Evolutionary conservation across 2,888 invertebrate species (phyloP).

Genomic region (Synanthedon myopaeformis): DNA sequence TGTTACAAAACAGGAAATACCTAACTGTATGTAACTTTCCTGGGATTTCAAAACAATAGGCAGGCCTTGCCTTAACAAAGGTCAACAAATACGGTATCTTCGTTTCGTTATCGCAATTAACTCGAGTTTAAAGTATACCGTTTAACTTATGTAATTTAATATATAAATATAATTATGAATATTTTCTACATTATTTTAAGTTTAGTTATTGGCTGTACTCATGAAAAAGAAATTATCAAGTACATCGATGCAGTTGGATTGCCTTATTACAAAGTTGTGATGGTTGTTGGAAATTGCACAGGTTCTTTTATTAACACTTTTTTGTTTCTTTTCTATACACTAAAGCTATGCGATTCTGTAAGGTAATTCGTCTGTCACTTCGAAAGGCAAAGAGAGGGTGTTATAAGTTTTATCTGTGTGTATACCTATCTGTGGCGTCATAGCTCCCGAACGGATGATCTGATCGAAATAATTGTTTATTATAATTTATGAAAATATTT

Average conservation of each 20-base stretch:
- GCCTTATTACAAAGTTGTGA: constrained; percentile 40
- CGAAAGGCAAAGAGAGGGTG: too few species aligned
- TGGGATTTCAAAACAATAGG: not conserved
- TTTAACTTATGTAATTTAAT: too few species aligned
- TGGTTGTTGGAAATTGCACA: constrained; percentile 40
- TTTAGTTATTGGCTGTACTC: constrained; percentile 8
- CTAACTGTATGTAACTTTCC: not conserved
- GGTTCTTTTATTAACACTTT: constrained; percentile 22
- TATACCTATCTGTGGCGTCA: too few species aligned
- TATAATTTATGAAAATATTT: too few species aligned
- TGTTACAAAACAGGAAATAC: not conserved
- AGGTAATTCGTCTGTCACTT: too few species aligned
- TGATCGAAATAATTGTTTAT: too few species aligned
- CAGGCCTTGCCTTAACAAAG: not conserved
- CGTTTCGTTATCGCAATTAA: too few species aligned
- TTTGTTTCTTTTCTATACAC: not conserved
- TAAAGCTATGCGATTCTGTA: too few species aligned
- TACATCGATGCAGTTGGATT: constrained; percentile 28
- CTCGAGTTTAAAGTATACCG: too few species aligned
- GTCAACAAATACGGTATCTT: not conserved
- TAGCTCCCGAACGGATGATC: too few species aligned
- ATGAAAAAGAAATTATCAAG: constrained; percentile 16
- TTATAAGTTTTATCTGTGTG: too few species aligned
- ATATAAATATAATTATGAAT: not conserved
- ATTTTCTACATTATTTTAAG: not conserved